Base-by-base conservation (phyloP, 30 jellyfish, hydroid and myxozoan genomes). In the Chrysaora quinquecirrha region DNA sequence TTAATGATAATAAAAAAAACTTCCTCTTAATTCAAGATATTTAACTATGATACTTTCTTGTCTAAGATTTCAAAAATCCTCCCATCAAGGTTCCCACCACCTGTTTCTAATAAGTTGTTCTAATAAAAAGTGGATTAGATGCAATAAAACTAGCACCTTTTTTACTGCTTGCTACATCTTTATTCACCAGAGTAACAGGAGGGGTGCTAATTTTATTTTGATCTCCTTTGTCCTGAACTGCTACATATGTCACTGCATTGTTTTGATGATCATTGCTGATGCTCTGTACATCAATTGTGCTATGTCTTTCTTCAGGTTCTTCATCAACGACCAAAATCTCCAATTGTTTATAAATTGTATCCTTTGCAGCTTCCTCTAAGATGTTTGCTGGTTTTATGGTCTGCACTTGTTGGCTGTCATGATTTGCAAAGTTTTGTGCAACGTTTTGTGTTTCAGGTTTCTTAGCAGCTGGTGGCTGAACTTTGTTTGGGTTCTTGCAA, bases 311-410 rank as follows among this genome's bases (percentile, higher is more conserved):
- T 1, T 58, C 80, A 2, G 65, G 82, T 30, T 84, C 95, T 48
- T 85, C 87, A 29, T 85, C 96, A 3, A 68, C 89, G 0, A 76
- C 96, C 73, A 85, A 31, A 3, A 73, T 85, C 63, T 85, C 87
- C 25, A 85, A 64, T 72, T 85, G 96, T 30, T 85, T 75, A 74
- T 74, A 91, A 1, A 91, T 91, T 0, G 98, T 91, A 68, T 91
- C 91, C 54, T 91, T 91, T 2, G 96, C 96, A 2, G 98, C 98
- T 16, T 95, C 96, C 66, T 84, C 96, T 34, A 91, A 82, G 72
- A 91, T 91, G 61, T 91, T 91, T 72, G 91, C 83, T 30, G 87
- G 70, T 71, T 64, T 72, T 35, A 64, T 84, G 21, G 52, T 32
- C 33, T 58, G 71, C 33, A 20, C 16, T 3, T 7, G 10, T 19